Percentiles rank a stretch among this genome's conserved stretches.
phyloP scores from a whole-genome alignment of 2,888 invertebrate species.

The Tetranychus truncatus region DNA sequence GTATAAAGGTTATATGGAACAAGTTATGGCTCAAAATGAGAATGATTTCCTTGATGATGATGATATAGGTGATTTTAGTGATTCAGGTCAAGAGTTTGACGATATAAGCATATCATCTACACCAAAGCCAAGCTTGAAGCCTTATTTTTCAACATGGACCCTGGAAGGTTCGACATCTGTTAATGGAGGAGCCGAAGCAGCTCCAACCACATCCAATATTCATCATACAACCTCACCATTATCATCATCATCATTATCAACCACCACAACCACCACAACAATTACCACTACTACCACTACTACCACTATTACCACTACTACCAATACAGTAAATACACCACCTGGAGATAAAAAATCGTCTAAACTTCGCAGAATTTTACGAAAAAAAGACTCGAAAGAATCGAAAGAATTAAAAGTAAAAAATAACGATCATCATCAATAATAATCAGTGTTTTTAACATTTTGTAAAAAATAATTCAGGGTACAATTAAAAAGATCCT shows the following conservation, averaged over 20 bases:
- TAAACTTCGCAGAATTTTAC: background rate
- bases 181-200: background rate
- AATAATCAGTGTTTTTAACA: too few species aligned
- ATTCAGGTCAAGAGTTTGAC: slow-evolving; percentile 73
- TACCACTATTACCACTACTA: background rate
- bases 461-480: too few species aligned
- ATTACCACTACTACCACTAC: background rate
- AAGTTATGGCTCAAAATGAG: slow-evolving; percentile 24
- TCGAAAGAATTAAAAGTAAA: background rate
- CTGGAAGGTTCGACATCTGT: slow-evolving; percentile 23
- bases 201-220: background rate
- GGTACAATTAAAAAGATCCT: too few species aligned
- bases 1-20: slow-evolving; percentile 33
- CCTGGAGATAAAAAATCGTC: background rate
- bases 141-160: slow-evolving; percentile 73
- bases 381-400: background rate
- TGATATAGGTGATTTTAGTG: slow-evolving; percentile 83
- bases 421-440: background rate
- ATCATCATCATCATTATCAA: background rate
- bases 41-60: slow-evolving; percentile 27
- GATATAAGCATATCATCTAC: slow-evolving; percentile 91
- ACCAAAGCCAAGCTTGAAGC: slow-evolving; percentile 82
- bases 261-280: background rate
- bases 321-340: background rate
- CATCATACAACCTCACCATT: background rate